Base-by-base conservation (phyloP, 2,113 vertebrate species). In the Martes martes region DNA sequence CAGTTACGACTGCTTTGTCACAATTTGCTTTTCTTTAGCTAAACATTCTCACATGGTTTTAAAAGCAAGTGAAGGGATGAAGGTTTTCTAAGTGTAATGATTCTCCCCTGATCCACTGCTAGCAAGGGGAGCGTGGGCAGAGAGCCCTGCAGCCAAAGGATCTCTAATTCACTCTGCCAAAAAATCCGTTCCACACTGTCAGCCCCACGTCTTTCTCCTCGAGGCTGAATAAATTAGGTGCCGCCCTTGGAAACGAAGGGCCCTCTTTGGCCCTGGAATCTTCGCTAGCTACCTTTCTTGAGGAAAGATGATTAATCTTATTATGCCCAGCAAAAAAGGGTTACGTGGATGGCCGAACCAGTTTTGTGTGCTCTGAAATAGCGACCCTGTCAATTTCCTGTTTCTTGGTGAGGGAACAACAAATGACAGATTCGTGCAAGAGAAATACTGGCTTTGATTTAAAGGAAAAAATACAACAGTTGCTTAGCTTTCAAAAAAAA, bases 281-380 rank as follows among this genome's bases (percentile, higher is more conserved):
- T 21, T 26, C 2, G 2, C 39, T 39, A n/a, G 42, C 55, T 6
- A 8, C 80, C 65, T 76, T 95, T 89, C 89, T 80, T 31, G 55
- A 83, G 57, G 84, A 88, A 89, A 50, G 86, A 86, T 74, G 95
- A 95, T 74, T 78, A 63, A 76, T 69, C 87, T 73, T 23, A 31
- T 86, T 69, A 50, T 2, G 31, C 79, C 18, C 15, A 55, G 42
- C 36, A 28, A 42, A 42, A 42, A 39, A 63, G 69, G 93, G 36
- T 89, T 36, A 6, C 18, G 63, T n/a, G 71, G 36, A 93, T 7
- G 23, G 92, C 89, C 15, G 86, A 91, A 21, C 89, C 74, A 16
- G 50, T 63, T 71, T 6, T 36, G 36, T 84, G 11, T 65, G 67
- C 82, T 88, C 23, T 69, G 86, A 76, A 78, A 23, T 39, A 21